Evolutionary conservation across 2,888 invertebrate genomes (phyloP).

Genomic region (Caenorhabditis sp.): DNA sequence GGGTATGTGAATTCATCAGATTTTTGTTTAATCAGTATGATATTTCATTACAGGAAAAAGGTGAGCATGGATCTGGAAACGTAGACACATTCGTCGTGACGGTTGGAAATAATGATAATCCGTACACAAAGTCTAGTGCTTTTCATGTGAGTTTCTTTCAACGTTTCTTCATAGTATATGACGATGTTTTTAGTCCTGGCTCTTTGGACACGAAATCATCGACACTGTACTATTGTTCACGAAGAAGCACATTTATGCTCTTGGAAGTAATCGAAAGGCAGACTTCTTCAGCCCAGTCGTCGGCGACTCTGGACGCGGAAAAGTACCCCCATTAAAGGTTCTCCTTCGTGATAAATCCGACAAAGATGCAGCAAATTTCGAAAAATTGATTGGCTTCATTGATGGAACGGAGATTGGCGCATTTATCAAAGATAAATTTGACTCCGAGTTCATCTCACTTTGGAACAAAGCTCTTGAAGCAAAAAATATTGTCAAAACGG

Average conservation of each 20-base stretch:
- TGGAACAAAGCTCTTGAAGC: constrained; percentile 85
- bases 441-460: constrained; percentile 89
- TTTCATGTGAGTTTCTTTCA: constrained; percentile 79
- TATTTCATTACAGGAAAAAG: constrained; percentile 45
- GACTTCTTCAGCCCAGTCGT: constrained; percentile 92
- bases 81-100: constrained; percentile 89
- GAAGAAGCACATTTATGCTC: constrained; percentile 83
- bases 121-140: constrained; percentile 95
- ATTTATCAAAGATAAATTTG: constrained; percentile 90
- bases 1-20: constrained; percentile 58
- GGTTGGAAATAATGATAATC: constrained; percentile 91
- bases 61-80: constrained; percentile 75
- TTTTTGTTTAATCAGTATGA: constrained; percentile 4
- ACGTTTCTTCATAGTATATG: background rate
- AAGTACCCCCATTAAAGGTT: constrained; percentile 83
- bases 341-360: constrained; percentile 87
- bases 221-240: constrained; percentile 93
- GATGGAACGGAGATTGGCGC: constrained; percentile 87
- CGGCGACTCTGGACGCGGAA: constrained; percentile 78
- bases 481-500: constrained; percentile 83
- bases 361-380: constrained; percentile 86
- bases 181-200: constrained; percentile 81
- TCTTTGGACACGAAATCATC: constrained; percentile 93
- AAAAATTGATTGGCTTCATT: constrained; percentile 81
- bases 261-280: constrained; percentile 96